These are phyloP conservation scores for Octopus bimaculoides DNA, from an alignment of 1,140 invertebrate genomes.

Conservation along the genomic window DNA sequence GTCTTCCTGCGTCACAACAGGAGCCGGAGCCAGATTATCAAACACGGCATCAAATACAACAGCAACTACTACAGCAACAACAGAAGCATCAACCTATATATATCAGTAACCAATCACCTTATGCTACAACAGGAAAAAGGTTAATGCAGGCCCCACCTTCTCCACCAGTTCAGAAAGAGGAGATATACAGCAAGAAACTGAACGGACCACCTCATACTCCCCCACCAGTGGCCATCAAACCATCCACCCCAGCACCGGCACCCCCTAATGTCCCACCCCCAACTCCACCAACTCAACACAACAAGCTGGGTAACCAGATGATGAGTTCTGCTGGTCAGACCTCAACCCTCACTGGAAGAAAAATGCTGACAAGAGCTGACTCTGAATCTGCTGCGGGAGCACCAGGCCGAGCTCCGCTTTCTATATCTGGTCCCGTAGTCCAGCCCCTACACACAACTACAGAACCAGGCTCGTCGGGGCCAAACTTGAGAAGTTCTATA, in stretches of 20 bases:
- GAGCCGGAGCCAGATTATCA: neutral
- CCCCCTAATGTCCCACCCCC: slow-evolving; percentile 14
- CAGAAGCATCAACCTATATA: neutral
- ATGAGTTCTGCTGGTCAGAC: slow-evolving; percentile 12
- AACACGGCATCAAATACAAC: too few species aligned
- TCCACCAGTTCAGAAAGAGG: slow-evolving; percentile 21
- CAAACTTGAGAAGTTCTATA: slow-evolving; percentile 19
- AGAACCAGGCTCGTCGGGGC: slow-evolving; percentile 8
- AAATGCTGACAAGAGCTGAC: neutral
- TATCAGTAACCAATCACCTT: neutral
- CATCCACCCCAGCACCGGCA: slow-evolving; percentile 13
- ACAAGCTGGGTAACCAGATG: neutral
- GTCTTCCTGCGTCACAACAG: neutral
- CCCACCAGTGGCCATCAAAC: slow-evolving; percentile 9
- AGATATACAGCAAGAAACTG: slow-evolving; percentile 12
- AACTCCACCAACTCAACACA: slow-evolving; percentile 13
- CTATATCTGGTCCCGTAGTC: slow-evolving; percentile 19
- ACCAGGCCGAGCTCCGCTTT: slow-evolving; percentile 13
- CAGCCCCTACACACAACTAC: slow-evolving; percentile 19
- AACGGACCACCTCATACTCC: slow-evolving; percentile 15
- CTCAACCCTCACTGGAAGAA: neutral
- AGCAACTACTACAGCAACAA: too few species aligned
- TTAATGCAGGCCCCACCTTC: slow-evolving; percentile 17
- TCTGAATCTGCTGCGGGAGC: neutral
- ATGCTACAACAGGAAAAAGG: neutral